These are phyloP conservation scores for Hofmannophila pseudospretella DNA, from an alignment of 2,888 invertebrate species.

Conservation along the genomic window DNA sequence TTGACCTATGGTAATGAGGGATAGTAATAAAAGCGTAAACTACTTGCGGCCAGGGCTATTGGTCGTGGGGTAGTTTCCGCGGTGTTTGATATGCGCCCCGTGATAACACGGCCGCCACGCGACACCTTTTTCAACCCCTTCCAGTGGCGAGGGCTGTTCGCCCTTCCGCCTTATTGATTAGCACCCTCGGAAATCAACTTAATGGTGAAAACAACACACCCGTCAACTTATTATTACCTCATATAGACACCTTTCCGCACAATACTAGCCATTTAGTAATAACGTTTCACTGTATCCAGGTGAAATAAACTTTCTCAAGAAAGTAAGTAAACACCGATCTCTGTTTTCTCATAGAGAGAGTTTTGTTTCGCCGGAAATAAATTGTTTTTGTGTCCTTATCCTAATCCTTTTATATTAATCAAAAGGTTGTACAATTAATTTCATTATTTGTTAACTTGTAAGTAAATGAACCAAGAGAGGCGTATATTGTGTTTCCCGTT, in stretches of 20 bases:
- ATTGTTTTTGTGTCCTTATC: no score
- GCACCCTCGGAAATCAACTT: constrained; percentile 51
- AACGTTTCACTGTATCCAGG: no score
- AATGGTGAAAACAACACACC: constrained; percentile 48
- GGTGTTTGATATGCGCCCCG: constrained; percentile 67
- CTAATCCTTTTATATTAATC: no score
- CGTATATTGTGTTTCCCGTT: no score
- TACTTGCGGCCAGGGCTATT: constrained; percentile 21
- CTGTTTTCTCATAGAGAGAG: no score
- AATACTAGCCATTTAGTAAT: neutral
- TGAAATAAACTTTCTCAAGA: no score
- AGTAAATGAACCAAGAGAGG: no score
- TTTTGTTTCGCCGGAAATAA: no score
- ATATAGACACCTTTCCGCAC: constrained; percentile 5
- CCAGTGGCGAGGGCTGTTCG: constrained; percentile 52
- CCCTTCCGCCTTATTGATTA: constrained; percentile 75
- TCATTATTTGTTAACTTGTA: no score
- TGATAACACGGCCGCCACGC: constrained; percentile 68
- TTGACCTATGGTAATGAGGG: constrained; percentile 11
- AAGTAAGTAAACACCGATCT: no score
- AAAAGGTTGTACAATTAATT: no score
- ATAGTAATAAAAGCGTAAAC: constrained; percentile 14
- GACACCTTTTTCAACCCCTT: constrained; percentile 71
- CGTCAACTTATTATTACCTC: constrained; percentile 23
- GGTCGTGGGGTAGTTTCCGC: constrained; percentile 53